Conservation (phyloP, 2,888 invertebrate species). For the Standfussiana lucernea region DNA sequence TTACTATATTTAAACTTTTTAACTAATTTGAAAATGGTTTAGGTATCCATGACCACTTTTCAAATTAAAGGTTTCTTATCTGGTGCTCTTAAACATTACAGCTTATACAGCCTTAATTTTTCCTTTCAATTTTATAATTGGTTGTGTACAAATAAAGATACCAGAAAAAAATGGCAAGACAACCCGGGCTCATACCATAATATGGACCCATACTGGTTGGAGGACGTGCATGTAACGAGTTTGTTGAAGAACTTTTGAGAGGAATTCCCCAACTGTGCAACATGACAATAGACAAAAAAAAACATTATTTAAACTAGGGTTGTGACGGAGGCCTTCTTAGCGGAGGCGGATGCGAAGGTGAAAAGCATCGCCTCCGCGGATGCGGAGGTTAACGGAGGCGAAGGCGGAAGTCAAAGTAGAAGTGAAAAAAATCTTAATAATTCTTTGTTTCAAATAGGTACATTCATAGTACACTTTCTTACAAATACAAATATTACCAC, state of each 20-base stretch:
- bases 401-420: no score
- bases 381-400: no score
- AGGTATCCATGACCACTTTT: neutral
- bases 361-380: no score
- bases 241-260: neutral
- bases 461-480: no score
- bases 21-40: neutral
- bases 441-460: no score
- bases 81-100: neutral
- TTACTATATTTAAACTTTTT: neutral
- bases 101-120: neutral
- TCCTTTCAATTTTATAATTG: neutral
- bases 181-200: neutral
- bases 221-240: neutral
- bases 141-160: neutral
- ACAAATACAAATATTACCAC: no score
- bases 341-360: no score
- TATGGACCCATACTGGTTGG: neutral
- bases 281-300: neutral
- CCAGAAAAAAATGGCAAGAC: neutral
- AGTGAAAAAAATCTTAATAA: no score
- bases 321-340: no score
- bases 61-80: neutral
- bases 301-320: no score
- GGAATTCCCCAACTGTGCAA: neutral